These are phyloP conservation scores for Ornithoptera alexandrae DNA, from an alignment of 2,888 invertebrate species.

Conservation along the genomic window DNA sequence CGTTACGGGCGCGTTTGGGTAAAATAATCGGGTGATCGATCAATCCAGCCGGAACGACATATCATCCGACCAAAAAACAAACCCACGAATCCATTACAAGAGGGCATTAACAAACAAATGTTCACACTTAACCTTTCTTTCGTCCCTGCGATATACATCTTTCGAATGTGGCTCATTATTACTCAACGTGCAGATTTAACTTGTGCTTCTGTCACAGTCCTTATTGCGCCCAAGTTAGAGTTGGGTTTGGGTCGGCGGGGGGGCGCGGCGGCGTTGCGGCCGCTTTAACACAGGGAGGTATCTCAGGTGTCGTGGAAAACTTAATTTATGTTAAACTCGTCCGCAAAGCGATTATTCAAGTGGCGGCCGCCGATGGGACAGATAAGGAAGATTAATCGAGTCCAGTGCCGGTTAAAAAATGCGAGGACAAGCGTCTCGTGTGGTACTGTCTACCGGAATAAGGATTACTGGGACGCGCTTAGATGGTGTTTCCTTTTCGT, in stretches of 20 bases:
- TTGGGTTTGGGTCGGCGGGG: constrained; percentile 35
- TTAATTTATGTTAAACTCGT: constrained; percentile 79
- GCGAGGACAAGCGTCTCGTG: constrained; percentile 63
- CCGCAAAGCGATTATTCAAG: constrained; percentile 74
- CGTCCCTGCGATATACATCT: constrained; percentile 70
- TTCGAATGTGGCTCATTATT: constrained; percentile 72
- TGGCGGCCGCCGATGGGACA: constrained; percentile 61
- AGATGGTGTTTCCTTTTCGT: constrained; percentile 18
- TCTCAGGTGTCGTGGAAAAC: constrained; percentile 76
- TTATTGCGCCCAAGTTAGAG: constrained; percentile 36
- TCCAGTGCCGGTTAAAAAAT: constrained; percentile 54
- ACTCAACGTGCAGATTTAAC: constrained; percentile 43
- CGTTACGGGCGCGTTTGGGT: constrained; percentile 23
- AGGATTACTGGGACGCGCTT: constrained; percentile 30
- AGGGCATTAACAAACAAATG: constrained; percentile 78
- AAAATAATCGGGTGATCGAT: constrained; percentile 47
- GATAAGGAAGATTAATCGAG: constrained; percentile 77
- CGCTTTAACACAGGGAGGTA: constrained; percentile 65
- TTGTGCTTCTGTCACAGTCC: constrained; percentile 24
- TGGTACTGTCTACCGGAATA: constrained; percentile 52
- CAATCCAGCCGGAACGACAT: constrained; percentile 67
- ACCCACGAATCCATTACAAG: constrained; percentile 71
- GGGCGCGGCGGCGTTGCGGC: constrained; percentile 34
- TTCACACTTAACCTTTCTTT: constrained; percentile 79
- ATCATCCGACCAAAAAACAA: constrained; percentile 64